Evolutionary conservation across 2,797 vertebrate species (phyloP).

Genomic region (Sebastes taczanowskii): DNA sequence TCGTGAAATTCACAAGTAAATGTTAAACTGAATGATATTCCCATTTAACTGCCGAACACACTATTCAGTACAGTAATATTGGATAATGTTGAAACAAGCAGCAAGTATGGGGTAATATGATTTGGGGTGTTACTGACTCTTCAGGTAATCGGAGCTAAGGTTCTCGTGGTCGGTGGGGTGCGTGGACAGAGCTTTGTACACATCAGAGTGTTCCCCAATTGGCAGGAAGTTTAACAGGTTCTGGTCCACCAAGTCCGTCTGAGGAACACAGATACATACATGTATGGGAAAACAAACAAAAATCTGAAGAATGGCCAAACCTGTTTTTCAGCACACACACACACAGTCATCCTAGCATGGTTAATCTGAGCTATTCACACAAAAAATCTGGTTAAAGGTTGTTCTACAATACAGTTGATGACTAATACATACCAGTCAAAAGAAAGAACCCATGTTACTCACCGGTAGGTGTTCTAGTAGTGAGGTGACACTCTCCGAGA

Average conservation of each 20-base stretch:
- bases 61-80: background rate
- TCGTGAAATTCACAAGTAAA: background rate
- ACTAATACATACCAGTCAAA: background rate
- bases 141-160: conserved; percentile 91
- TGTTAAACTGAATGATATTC: background rate
- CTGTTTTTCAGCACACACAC: background rate
- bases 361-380: conserved; percentile 1
- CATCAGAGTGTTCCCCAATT: conserved; percentile 92
- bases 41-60: background rate
- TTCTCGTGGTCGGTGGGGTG: conserved; percentile 90
- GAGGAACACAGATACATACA: background rate
- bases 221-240: conserved; percentile 99
- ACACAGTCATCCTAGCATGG: background rate
- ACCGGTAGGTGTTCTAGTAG: conserved; percentile 98
- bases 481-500: conserved; percentile 96
- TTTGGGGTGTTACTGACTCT: conserved; percentile 86
- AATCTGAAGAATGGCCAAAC: background rate
- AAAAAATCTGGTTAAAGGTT: background rate
- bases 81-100: background rate
- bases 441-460: conserved; percentile 69
- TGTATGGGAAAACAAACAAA: background rate
- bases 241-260: conserved; percentile 95
- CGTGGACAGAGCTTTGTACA: conserved; percentile 95
- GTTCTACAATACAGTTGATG: background rate
- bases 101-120: background rate